These are phyloP conservation scores for Toxotes chatareus DNA, from an alignment of 2,113 vertebrate genomes.

Conservation along the genomic window DNA sequence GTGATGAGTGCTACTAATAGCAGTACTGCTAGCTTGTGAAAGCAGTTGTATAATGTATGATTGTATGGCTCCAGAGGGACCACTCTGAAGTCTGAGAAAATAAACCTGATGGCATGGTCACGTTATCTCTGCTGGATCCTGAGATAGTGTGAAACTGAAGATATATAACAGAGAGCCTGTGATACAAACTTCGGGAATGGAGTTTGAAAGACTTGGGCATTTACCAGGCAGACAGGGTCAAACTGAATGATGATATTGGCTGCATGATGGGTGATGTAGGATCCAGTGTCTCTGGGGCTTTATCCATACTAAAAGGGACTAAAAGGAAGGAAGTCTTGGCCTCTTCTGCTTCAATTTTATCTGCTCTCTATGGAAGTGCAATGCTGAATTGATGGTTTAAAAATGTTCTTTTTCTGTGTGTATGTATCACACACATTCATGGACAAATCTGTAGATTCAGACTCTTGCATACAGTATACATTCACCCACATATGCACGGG, in stretches of 20 bases:
- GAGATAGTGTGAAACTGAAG: not conserved
- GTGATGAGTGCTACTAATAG: not conserved
- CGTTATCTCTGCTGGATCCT: not conserved
- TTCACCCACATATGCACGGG: conserved; percentile 4
- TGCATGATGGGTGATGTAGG: not conserved
- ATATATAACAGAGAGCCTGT: not conserved
- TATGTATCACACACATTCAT: not conserved
- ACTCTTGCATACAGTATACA: not conserved
- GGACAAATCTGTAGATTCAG: not conserved
- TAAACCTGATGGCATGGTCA: not conserved
- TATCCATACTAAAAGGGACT: too few relatives aligned
- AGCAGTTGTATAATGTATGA: not conserved
- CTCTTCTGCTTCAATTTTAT: too few relatives aligned
- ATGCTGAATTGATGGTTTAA: not conserved
- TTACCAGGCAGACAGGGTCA: not conserved
- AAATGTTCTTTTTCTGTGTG: too few relatives aligned
- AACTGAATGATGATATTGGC: not conserved
- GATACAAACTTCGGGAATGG: not conserved
- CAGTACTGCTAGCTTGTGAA: not conserved
- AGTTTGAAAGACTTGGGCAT: not conserved
- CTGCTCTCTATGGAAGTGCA: not conserved
- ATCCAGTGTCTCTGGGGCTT: too few relatives aligned
- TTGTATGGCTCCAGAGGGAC: not conserved
- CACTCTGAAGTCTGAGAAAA: not conserved
- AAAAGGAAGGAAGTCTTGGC: too few relatives aligned